Base-by-base conservation (phyloP, 1,140 invertebrate species). In the Brachionus angularis region DNA sequence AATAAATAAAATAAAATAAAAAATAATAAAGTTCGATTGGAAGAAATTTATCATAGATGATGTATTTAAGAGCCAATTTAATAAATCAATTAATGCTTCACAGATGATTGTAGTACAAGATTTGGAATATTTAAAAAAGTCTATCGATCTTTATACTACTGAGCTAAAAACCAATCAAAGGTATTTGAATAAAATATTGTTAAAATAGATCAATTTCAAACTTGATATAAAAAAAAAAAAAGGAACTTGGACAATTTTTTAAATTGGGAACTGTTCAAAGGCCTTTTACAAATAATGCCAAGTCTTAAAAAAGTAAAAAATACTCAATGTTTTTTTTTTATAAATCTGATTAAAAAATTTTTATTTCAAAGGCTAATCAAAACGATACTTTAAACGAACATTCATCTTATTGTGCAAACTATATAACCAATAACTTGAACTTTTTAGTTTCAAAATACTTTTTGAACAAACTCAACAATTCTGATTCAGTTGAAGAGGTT, bases 171-270 rank as follows among this genome's bases (percentile, higher is more conserved):
- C 18, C 31, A 10, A 52, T 52, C 14, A 52, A 31, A 27, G 31
- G 49, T 52, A 52, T 5, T 25, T 49, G 12, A 23, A 21, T 5
- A 49, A 49, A 49, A 25, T 21, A 7, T 7, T 10, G 7, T 5
- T 5, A 21, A 23, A 25, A 29, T 52, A n/a, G 36, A 39, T n/a
- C 5, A 50, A 25, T 25, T 8, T 29, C 27, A 50, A 27, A 14
- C 31, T 14, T 29, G 3, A 0, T 52, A n/a, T 52, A 5, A 29
- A n/a, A n/a, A n/a, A n/a, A n/a, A n/a, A n/a, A n/a, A n/a, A n/a
- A 52, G 49, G 27, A 29, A 52, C 16, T 52, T 52, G 27, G 49
- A 52, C 16, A 52, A 52, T 25, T 52, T 52, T 27, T 29, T 52
- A 29, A 52, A 29, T 7, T 52, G 49, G 49, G 49, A 52, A 52